Conservation (phyloP, 2,797 vertebrate genomes). For the Myiotriccus ornatus region DNA sequence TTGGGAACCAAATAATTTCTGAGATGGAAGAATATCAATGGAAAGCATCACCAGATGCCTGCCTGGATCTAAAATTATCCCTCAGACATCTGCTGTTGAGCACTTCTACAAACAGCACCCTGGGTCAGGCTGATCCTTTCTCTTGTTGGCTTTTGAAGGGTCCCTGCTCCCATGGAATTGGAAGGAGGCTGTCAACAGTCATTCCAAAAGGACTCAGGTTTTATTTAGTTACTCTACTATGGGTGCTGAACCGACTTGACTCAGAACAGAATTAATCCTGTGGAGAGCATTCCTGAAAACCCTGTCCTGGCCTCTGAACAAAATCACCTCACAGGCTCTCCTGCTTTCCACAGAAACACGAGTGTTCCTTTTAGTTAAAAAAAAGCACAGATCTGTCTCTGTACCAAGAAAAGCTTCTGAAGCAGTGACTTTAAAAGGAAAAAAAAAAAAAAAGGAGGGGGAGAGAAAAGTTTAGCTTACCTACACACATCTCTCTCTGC, state of each 20-base stretch:
- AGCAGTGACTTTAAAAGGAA: neutral
- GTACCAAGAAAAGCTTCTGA: neutral
- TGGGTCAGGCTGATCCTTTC: neutral
- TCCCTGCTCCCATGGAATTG: neutral
- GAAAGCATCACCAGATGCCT: neutral
- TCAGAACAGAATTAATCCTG: neutral
- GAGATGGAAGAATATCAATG: neutral
- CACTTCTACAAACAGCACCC: neutral
- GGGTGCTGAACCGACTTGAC: neutral
- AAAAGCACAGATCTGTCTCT: neutral
- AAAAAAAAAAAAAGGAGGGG: neutral
- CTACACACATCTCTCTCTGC: neutral
- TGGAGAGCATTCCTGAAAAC: neutral
- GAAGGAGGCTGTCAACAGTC: neutral
- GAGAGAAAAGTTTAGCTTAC: neutral
- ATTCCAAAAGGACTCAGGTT: neutral
- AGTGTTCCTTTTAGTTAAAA: neutral
- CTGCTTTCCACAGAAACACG: neutral
- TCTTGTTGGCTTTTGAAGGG: neutral
- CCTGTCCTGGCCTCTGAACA: fast-evolving
- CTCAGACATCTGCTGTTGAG: neutral
- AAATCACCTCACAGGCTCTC: neutral
- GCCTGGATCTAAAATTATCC: neutral
- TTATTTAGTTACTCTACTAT: neutral
- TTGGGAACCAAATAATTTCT: neutral